Evolutionary conservation across 2,888 invertebrate genomes (phyloP).

Genomic region (Spodoptera littoralis): DNA sequence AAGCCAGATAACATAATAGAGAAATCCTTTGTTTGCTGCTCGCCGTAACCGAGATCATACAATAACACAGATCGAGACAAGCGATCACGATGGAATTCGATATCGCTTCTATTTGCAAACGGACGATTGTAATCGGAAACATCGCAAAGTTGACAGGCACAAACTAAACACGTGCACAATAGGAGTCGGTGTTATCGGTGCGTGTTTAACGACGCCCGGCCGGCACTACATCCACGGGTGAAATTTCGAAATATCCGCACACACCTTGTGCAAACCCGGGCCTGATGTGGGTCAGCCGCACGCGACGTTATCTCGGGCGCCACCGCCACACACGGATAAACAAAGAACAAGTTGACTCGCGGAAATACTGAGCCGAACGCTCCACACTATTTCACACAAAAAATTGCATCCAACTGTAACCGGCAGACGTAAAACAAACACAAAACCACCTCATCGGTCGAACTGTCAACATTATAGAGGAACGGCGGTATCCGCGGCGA

Average conservation of each 20-base stretch:
- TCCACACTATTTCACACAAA: conserved; percentile 55
- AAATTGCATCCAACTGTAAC: conserved; percentile 56
- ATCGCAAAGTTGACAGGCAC: conserved; percentile 58
- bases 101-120: conserved; percentile 65
- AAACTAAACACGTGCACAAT: conserved; percentile 65
- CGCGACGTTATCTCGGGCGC: conserved; percentile 63
- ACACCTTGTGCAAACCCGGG: conserved; percentile 61
- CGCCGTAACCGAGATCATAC: conserved; percentile 58
- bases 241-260: conserved; percentile 71
- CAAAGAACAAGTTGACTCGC: conserved; percentile 49
- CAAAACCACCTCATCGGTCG: conserved; percentile 77
- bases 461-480: conserved; percentile 59
- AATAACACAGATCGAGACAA: conserved; percentile 57
- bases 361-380: conserved; percentile 60
- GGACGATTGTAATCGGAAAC: conserved; percentile 66
- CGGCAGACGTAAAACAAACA: conserved; percentile 74
- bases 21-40: conserved; percentile 68
- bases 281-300: conserved; percentile 74
- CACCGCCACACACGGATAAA: conserved; percentile 60
- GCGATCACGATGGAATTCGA: conserved; percentile 57
- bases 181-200: conserved; percentile 62
- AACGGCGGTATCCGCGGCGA: conserved; percentile 66
- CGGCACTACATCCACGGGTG: conserved; percentile 58
- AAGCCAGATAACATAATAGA: conserved; percentile 72
- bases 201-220: conserved; percentile 58